A percentile compares a stretch with the other conserved stretches of the same genome.
Evolutionary conservation across 2,888 invertebrate genomes (phyloP).

Genomic region (Rotaria socialis): DNA sequence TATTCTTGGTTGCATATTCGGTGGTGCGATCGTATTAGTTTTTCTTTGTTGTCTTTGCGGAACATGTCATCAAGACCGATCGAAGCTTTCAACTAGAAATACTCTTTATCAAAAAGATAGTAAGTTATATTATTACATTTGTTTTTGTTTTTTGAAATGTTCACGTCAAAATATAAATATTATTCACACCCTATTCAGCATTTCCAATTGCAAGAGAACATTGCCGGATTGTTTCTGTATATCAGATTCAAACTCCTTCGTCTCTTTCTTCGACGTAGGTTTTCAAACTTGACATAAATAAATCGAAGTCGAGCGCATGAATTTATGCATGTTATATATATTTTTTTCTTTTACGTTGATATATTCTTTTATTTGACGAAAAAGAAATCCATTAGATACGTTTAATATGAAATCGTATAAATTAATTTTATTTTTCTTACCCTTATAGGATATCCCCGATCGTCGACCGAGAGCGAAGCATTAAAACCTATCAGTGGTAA

Average conservation of each 20-base stretch:
- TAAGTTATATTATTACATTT: not conserved
- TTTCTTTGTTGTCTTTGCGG: conserved; percentile 1
- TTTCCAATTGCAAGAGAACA: not conserved
- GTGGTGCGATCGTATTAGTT: not conserved
- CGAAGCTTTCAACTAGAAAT: not conserved
- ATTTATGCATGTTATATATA: not conserved
- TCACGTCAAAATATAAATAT: not conserved
- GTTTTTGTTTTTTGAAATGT: not conserved
- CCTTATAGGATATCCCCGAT: conserved; percentile 15
- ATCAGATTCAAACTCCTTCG: conserved; percentile 4
- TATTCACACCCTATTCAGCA: not conserved
- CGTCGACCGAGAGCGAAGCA: conserved; percentile 32
- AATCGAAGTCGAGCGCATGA: not conserved
- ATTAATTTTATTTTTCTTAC: not conserved
- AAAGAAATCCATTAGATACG: not conserved
- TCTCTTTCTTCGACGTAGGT: not conserved
- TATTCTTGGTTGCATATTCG: not conserved
- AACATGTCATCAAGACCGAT: not conserved
- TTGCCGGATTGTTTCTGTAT: not conserved
- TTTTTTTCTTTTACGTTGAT: not conserved
- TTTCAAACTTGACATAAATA: not conserved
- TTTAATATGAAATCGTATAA: not conserved
- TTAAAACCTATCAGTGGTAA: not conserved
- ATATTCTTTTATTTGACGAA: not conserved
- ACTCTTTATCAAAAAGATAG: conserved; percentile 15